These are phyloP conservation scores for Eucidaris tribuloides DNA, from an alignment of 35 echinoderm and acorn worm species.

Conservation along the genomic window DNA sequence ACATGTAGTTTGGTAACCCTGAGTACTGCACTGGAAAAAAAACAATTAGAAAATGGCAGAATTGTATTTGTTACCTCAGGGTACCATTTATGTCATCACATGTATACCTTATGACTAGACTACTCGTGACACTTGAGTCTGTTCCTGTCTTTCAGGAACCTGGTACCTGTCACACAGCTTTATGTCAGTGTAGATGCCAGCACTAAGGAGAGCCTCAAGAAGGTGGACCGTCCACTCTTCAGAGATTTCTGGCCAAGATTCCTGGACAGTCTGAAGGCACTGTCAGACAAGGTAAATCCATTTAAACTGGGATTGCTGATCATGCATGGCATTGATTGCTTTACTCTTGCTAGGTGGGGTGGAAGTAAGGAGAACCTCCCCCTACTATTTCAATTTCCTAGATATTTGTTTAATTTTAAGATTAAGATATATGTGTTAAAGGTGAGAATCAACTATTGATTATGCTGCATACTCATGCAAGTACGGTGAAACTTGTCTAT, in stretches of 20 bases:
- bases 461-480: no score
- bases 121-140: no score
- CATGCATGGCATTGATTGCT: neutral
- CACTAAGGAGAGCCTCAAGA: slow-evolving; percentile 96
- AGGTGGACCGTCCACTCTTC: slow-evolving; percentile 93
- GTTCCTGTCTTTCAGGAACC: no score
- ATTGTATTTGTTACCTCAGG: neutral
- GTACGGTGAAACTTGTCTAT: no score
- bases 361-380: neutral
- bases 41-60: no score
- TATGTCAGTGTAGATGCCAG: slow-evolving; percentile 99
- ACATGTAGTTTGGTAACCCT: no score
- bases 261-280: slow-evolving; percentile 75
- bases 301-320: neutral
- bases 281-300: slow-evolving; percentile 83
- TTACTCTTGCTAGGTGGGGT: neutral
- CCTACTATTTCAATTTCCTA: no score
- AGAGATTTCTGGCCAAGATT: slow-evolving; percentile 98
- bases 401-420: no score
- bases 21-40: no score
- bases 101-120: no score
- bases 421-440: no score
- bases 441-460: no score
- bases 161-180: slow-evolving; percentile 88
- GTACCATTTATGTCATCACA: neutral